These are phyloP conservation scores for Erythrocebus patas DNA, from an alignment of 2,113 vertebrate species.

Conservation along the genomic window DNA sequence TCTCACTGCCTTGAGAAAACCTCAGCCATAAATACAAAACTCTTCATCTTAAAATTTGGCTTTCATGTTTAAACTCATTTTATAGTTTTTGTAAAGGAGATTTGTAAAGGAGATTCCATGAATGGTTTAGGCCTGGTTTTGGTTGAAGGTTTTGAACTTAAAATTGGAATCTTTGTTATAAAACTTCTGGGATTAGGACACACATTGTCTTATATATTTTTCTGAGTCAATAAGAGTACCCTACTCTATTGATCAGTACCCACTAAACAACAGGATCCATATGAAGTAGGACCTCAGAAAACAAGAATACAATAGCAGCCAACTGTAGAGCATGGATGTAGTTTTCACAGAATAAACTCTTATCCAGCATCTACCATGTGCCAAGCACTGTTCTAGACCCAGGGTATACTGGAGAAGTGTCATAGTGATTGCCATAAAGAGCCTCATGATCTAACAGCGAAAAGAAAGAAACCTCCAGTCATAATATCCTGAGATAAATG, in stretches of 20 bases:
- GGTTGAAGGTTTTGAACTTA: background rate
- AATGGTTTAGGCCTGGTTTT: background rate
- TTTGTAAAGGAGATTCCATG: conserved; percentile 9
- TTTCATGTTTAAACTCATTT: conserved; percentile 4
- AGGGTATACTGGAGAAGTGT: background rate
- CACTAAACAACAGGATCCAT: background rate
- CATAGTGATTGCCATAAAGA: background rate
- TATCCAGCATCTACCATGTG: background rate
- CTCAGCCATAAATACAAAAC: background rate
- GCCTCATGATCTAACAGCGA: background rate
- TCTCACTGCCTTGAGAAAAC: background rate
- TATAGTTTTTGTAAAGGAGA: conserved; percentile 35
- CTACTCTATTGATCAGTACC: background rate
- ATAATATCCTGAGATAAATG: conserved; percentile 36
- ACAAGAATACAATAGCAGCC: background rate
- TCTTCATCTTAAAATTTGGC: conserved; percentile 36
- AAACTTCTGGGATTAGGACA: background rate
- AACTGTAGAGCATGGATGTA: fast-evolving
- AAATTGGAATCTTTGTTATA: background rate
- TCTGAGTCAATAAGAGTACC: background rate
- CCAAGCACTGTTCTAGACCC: background rate
- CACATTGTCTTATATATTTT: background rate
- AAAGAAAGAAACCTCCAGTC: conserved; percentile 26
- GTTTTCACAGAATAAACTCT: background rate
- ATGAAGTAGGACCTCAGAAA: background rate